Base-by-base conservation (phyloP, 2,113 vertebrate genomes). In the Dipodomys stephensi region DNA sequence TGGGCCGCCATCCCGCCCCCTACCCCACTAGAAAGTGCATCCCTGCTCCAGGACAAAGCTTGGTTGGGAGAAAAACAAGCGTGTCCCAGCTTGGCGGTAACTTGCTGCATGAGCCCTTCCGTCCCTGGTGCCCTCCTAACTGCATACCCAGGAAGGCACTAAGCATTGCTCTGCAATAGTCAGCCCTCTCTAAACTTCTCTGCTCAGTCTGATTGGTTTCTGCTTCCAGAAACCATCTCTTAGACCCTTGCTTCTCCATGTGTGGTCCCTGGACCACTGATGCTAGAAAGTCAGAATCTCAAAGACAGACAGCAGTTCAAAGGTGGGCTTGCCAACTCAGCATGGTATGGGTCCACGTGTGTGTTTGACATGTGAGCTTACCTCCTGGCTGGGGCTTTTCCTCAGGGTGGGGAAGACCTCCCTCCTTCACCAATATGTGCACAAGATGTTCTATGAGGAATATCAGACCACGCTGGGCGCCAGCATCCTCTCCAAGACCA, bases 341-440 rank as follows among this genome's bases (percentile, higher is more conserved):
- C 83, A 35, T 1, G 1, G 2, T 79, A 27, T 74, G 15, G n/a
- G 62, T 39, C 0, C n/a, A 10, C 23, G 15, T 0, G 2, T 78
- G 53, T 57, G 53, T 57, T 11, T 57, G 53, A 16, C 53, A 18
- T 11, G 13, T 39, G 39, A 39, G 69, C 46, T 84, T 79, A 92
- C n/a, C 25, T 57, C 3, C 7, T 65, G 22, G 90, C 46, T 94
- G 30, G 82, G 73, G 10, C 27, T 93, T 88, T 68, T 27, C 60
- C 32, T 81, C 88, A 99, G 98, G 0, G 98, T 98, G 88, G 98
- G 98, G 67, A 99, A 99, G 97, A 99, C 98, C 64, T 98, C 98
- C 10, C 98, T 99, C 49, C 97, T 99, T 84, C 98, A 98, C 94
- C 98, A 97, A 28, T 99, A 98, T 87, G 98, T 99, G 90, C 98